Base-by-base conservation (phyloP, 2,113 vertebrate genomes). In the Sorex fumeus region DNA sequence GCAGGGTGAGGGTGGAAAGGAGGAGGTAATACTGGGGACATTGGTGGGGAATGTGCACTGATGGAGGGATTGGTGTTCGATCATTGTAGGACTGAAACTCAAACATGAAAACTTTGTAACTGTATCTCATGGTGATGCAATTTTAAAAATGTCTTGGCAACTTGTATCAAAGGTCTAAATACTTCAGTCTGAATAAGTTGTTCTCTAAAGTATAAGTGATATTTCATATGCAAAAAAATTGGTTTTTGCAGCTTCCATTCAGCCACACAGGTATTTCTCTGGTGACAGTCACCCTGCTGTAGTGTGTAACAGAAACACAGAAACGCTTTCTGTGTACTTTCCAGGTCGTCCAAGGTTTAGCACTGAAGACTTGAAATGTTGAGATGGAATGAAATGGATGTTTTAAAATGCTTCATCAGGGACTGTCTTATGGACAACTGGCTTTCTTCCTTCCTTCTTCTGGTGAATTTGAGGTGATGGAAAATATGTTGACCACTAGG, bases 161-260 rank as follows among this genome's bases (percentile, higher is more conserved):
- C n/a, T n/a, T n/a, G n/a, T n/a, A n/a, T n/a, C n/a, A n/a, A n/a
- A n/a, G n/a, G n/a, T 23, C 71, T 71, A 57, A 66, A 86, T 88
- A 80, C 30, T n/a, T 84, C 80, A 88, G 80, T 64, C 15, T 45
- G 60, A 94, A 66, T 66, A 84, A 79, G 13, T 69, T 93, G 27
- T n/a, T 86, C 47, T 92, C 94, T 83, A 71, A 83, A 57, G 71
- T 88, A 74, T 83, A 94, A 92, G 34, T 80, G 43, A 6, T 72
- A 8, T 88, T 82, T 88, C 32, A 27, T 64, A 91, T 45, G 64
- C 85, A 50, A 23, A 36, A 47, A 40, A 60, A 79, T 36, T 8
- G 23, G 30, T 84, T 90, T 69, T n/a, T 87, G 45, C 30, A 83
- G 36, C n/a, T 40, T 47, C 43, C 62, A 81, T 36, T 60, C 18